Base-by-base conservation (phyloP, 2,888 invertebrate species). In the Rhodophaea formosa region DNA sequence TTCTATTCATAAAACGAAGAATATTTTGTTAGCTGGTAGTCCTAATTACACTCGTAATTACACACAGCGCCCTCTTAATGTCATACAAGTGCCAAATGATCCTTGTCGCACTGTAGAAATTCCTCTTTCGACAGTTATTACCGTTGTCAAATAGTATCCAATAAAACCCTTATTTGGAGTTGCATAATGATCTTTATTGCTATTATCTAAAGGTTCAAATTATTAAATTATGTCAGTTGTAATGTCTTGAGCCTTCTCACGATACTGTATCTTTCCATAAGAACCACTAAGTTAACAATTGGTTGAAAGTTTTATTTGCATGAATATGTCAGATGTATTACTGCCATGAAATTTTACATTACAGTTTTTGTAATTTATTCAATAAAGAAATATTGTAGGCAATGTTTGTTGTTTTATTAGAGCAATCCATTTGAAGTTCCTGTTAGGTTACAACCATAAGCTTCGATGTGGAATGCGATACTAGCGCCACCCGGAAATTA, bases 281-380 rank as follows among this genome's bases (percentile, higher is more conserved):
- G 23, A 46, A 67, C 66, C 65, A 68, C 70, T 66, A 69, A 29
- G 29, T n/a, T 72, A 69, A 71, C 72, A 75, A 75, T 69, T 60
- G 67, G 75, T 76, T 76, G 69, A 78, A 84, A 78, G 75, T 75
- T 12, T 77, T 71, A 77, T 71, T 76, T 74, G 73, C 70, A 63
- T 77, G 69, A 69, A 76, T 74, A 72, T 71, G 71, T 76, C 79
- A 74, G 78, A 74, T 80, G 70, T 51, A 51, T 51, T 79, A 80
- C 73, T 83, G 83, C 83, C 74, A 74, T 71, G 72, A 71, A 78
- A 73, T 80, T 77, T 67, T 77, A 75, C 77, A 80, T 80, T 81
- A 77, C 77, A 73, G 61, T 81, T 84, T 83, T 86, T 87, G 84
- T 89, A 87, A 87, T 82, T 88, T 87, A 87, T 87, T 85, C 83